Evolutionary conservation across 1,140 invertebrate genomes (phyloP), one percentile per base, ranked within the genome.

Genomic region (Linepithema humile): DNA sequence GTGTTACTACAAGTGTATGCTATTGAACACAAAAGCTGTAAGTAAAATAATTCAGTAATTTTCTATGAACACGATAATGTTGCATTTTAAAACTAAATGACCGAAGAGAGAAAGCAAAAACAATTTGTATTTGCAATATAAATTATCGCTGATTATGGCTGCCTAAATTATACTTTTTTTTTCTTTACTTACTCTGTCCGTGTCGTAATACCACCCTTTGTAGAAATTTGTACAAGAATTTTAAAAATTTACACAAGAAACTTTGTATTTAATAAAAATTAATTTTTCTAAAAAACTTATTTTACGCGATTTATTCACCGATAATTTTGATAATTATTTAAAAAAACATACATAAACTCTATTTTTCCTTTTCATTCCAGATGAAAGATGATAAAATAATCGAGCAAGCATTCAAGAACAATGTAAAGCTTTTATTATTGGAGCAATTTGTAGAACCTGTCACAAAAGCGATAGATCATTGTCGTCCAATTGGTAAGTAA

Each of bases 1-100:
- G 53, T 91, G 90, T 75, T 91, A 90, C 20, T 82, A 75, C 4
- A 89, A 67, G 38, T 91, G 91, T 62, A 23, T 91, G n/a, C 0
- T 91, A 10, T 20, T 43, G 4, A 53, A 73, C n/a, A 85, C 83
- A n/a, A 89, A 91, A 84, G n/a, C 62, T 1, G 91, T 91, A 59
- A 90, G 55, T 85, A 62, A 53, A 45, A 43, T 26, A 15, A 3
- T 53, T 38, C 1, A 67, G 0, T 7, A 20, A 23, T 57, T 26
- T 17, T 6, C 7, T 23, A 15, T 50, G 29, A 26, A 55, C 2
- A 48, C 15, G 29, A n/a, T n/a, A n/a, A 69, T 32, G 4, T 50
- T 32, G 48, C n/a, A n/a, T n/a, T n/a, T 32, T n/a, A 12, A 3
- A 32, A 50, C 23, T 1, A n/a, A n/a, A 17, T 9, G 20, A 50